Base-by-base conservation (phyloP, 2,113 vertebrate genomes). In the Taurulus bubalis region DNA sequence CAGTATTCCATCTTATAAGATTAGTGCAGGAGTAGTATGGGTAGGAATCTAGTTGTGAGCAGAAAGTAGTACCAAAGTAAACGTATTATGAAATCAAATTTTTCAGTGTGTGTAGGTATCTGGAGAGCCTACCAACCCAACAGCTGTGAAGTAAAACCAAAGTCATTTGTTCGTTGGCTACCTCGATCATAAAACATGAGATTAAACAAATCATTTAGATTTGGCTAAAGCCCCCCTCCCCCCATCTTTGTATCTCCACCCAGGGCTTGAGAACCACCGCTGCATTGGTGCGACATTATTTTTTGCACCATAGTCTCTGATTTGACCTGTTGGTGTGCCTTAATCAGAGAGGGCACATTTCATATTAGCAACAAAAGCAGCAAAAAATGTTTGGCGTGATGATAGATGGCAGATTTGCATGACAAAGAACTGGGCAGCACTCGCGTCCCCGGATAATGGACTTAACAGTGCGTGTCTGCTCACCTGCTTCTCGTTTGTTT, bases 331-430 rank as follows among this genome's bases (percentile, higher is more conserved):
- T 34, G 30, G 34, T 15, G 22, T 6, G 53, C 20, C 51, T 71
- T 55, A 0, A 56, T 18, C 11, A 11, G 58, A 16, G 3, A 47
- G 36, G 59, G 28, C 11, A 11, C 18, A 14, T 75, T 75, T 79
- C 32, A 69, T n/a, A 47, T 63, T 40, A 1, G 34, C 64, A 38
- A 7, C 28, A n/a, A 14, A 24, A 32, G 58, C 65, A 47, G 34
- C 20, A 40, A 32, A 79, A 74, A 64, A 45, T 49, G 64, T 56
- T 45, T 55, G 30, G 16, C 22, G 51, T 20, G 36, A 18, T 18
- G 34, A 6, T 34, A 4, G 34, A 34, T 67, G 22, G 9, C 24
- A 30, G 24, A 32, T 79, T 71, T 75, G 36, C 64, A 75, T 77
- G 8, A 47, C 49, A 80, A 81, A 77, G 22, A 68, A 24, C 26